Evolutionary conservation across 1,140 invertebrate species (phyloP).

Genomic region (Dufourea novaeangliae): DNA sequence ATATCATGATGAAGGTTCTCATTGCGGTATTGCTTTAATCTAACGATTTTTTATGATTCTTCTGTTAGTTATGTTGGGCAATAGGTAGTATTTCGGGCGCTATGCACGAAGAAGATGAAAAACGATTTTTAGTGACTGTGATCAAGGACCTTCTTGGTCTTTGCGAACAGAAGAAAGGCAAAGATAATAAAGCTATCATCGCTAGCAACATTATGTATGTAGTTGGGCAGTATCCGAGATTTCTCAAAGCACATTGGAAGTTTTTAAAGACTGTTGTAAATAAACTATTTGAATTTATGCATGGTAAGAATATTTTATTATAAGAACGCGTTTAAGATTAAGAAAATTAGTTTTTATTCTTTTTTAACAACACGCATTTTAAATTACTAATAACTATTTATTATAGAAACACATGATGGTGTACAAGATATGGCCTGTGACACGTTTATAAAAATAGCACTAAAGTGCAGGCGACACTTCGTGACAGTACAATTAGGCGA

Average conservation of each 20-base stretch:
- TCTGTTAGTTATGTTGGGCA: constrained; percentile 95
- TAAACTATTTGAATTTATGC: constrained; percentile 99
- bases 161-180: constrained; percentile 99
- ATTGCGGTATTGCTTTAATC: neutral
- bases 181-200: constrained; percentile 99
- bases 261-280: constrained; percentile 99
- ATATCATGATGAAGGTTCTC: neutral
- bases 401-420: constrained; percentile 98
- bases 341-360: neutral
- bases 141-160: constrained; percentile 99
- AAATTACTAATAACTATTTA: constrained; percentile 1
- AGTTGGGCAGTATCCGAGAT: constrained; percentile 99
- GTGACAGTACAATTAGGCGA: constrained; percentile 98
- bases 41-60: constrained; percentile 30
- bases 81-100: constrained; percentile 99
- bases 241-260: constrained; percentile 99
- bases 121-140: constrained; percentile 98
- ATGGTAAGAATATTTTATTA: constrained; percentile 84
- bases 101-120: constrained; percentile 99
- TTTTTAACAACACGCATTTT: neutral
- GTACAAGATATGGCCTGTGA: constrained; percentile 99
- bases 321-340: constrained; percentile 3
- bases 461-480: constrained; percentile 99
- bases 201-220: constrained; percentile 99
- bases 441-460: constrained; percentile 99